Evolutionary conservation across 1,140 invertebrate genomes (phyloP).

Genomic region (Camponotus vicinus): DNA sequence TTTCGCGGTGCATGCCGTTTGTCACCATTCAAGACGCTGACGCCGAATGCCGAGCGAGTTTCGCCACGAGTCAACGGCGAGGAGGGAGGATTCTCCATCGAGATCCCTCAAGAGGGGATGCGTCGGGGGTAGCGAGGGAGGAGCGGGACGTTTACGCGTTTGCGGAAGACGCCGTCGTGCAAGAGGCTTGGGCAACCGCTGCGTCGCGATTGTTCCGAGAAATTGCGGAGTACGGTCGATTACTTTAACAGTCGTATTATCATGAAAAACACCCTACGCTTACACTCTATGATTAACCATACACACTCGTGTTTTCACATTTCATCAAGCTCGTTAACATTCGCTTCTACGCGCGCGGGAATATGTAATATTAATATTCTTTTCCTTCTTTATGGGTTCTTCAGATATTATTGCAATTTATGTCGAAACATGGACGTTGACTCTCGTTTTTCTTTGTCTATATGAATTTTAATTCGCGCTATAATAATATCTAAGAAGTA

Average conservation of each 20-base stretch:
- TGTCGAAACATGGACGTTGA: too few relatives aligned
- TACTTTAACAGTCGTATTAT: constrained; percentile 8
- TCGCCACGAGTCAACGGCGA: constrained; percentile 51
- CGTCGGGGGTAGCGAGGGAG: not conserved
- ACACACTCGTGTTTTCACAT: not conserved
- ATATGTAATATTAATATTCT: not conserved
- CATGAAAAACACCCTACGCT: not conserved
- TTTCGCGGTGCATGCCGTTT: constrained; percentile 75
- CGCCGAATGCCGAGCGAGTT: constrained; percentile 72
- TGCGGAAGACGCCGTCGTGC: constrained; percentile 38
- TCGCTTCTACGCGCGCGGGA: too few relatives aligned
- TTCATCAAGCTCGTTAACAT: not conserved
- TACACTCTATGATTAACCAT: not conserved
- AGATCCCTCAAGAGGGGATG: not conserved
- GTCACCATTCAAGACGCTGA: constrained; percentile 76
- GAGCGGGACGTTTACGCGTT: constrained; percentile 18
- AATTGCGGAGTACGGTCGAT: not conserved
- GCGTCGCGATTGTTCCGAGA: not conserved
- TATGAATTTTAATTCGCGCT: too few relatives aligned
- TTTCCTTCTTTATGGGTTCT: not conserved
- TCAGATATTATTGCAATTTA: too few relatives aligned
- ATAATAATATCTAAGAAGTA: not conserved
- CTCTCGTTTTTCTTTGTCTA: too few relatives aligned
- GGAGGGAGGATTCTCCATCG: constrained; percentile 55
- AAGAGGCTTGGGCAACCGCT: constrained; percentile 1